Evolutionary conservation across 2,888 invertebrate species (phyloP).

Genomic region (Caenorhabditis auriculariae): DNA sequence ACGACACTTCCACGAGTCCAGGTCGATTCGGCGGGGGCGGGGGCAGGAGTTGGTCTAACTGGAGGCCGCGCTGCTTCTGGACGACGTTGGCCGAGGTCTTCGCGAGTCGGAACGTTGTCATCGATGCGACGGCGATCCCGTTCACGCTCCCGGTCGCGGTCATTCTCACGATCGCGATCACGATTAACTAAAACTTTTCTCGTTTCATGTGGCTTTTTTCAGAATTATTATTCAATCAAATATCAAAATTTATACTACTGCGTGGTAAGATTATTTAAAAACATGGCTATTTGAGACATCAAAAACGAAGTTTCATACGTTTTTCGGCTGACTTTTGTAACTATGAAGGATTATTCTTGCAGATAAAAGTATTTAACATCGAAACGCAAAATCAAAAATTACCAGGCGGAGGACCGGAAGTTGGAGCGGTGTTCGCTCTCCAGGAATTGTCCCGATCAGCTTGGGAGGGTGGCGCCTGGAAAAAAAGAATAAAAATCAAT

Average conservation of each 20-base stretch:
- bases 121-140: neutral
- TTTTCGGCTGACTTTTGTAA: too few species aligned
- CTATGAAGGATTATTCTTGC: too few species aligned
- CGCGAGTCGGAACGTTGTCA: neutral
- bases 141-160: neutral
- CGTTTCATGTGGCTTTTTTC: too few species aligned
- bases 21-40: neutral
- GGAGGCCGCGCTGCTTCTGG: neutral
- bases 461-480: constrained; percentile 6
- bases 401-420: constrained; percentile 5
- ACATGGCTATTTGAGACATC: too few species aligned
- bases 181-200: too few species aligned
- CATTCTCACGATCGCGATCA: neutral
- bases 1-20: constrained; percentile 3
- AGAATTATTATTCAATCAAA: too few species aligned
- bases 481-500: too few species aligned
- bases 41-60: neutral
- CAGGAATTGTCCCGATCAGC: constrained; percentile 9
- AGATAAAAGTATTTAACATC: too few species aligned
- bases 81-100: constrained; percentile 5
- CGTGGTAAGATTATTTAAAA: too few species aligned
- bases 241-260: neutral
- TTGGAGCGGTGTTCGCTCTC: constrained; percentile 5
- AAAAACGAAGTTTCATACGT: too few species aligned
- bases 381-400: neutral